phyloP scores from a whole-genome alignment of 2,113 vertebrate genomes.

The Oriolus oriolus region DNA sequence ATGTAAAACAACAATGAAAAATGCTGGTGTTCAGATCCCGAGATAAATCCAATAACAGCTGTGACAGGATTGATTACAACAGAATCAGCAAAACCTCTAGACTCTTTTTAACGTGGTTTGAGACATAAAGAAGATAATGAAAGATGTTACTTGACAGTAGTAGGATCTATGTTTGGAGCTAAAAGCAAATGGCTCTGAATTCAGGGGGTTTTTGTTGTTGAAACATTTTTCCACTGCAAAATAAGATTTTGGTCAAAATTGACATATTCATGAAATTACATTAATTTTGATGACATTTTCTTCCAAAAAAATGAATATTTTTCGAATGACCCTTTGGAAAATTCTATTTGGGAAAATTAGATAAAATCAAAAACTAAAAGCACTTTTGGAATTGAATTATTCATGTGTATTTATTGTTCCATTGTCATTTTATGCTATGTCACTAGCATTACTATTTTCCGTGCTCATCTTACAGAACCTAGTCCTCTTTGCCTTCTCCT shows the following conservation, averaged over 20 bases:
- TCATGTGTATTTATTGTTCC: background rate
- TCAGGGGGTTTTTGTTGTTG: background rate
- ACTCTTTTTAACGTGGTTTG: slow-evolving; percentile 67
- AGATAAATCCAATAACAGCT: slow-evolving; percentile 72
- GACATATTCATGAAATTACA: background rate
- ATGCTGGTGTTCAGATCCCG: slow-evolving; percentile 56
- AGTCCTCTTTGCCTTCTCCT: background rate
- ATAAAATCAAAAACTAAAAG: background rate
- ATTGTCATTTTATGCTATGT: background rate
- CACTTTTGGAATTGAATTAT: slow-evolving; percentile 6
- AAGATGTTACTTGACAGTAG: slow-evolving; percentile 70
- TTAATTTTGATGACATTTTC: slow-evolving; percentile 23
- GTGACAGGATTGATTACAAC: slow-evolving; percentile 74
- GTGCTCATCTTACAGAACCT: background rate
- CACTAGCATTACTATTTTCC: background rate
- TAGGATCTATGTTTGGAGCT: slow-evolving; percentile 61
- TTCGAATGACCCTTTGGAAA: background rate
- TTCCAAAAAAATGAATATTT: background rate
- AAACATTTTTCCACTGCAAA: slow-evolving; percentile 4
- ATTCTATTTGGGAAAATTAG: background rate
- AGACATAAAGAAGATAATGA: slow-evolving; percentile 69
- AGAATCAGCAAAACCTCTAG: slow-evolving; percentile 61
- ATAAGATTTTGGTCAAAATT: background rate
- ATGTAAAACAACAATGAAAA: slow-evolving; percentile 68
- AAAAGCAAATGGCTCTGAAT: background rate